Percentiles rank a stretch among this genome's conserved stretches.
phyloP scores from a whole-genome alignment of 2,113 vertebrate genomes.

The Tympanuchus pallidicinctus region DNA sequence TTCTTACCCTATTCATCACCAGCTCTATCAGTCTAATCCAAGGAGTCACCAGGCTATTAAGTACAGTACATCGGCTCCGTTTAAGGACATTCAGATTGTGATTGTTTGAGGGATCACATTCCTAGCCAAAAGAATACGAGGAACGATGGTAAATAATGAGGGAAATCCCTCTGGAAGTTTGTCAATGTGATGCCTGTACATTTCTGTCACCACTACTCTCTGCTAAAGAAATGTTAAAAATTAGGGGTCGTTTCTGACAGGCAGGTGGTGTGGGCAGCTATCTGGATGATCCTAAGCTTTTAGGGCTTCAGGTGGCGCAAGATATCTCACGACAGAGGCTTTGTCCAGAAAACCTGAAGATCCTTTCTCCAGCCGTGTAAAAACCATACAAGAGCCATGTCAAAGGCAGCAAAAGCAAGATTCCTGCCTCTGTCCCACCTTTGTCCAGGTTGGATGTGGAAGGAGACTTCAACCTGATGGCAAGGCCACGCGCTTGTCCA shows the following conservation, averaged over 20 bases:
- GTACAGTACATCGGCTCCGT: constrained; percentile 50
- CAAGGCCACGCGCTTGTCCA: background rate
- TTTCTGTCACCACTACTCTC: background rate
- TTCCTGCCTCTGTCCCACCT: background rate
- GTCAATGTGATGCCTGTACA: background rate
- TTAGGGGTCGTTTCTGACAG: background rate
- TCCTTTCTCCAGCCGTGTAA: background rate
- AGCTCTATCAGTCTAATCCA: constrained; percentile 68
- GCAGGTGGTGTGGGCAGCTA: background rate
- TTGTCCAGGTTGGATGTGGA: background rate
- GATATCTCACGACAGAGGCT: background rate
- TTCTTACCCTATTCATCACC: constrained; percentile 78
- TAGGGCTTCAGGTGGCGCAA: background rate
- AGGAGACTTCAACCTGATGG: background rate
- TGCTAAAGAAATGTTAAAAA: background rate
- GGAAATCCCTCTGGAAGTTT: background rate
- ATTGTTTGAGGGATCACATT: constrained; percentile 44
- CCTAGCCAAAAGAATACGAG: background rate
- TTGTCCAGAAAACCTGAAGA: background rate
- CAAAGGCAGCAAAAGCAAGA: background rate
- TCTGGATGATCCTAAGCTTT: background rate
- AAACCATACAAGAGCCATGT: background rate
- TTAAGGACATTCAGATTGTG: constrained; percentile 55
- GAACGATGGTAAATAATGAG: background rate
- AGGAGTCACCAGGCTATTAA: constrained; percentile 73